phyloP scores from a whole-genome alignment of 2,797 vertebrate genomes.

The Dromococcyx pavoninus region DNA sequence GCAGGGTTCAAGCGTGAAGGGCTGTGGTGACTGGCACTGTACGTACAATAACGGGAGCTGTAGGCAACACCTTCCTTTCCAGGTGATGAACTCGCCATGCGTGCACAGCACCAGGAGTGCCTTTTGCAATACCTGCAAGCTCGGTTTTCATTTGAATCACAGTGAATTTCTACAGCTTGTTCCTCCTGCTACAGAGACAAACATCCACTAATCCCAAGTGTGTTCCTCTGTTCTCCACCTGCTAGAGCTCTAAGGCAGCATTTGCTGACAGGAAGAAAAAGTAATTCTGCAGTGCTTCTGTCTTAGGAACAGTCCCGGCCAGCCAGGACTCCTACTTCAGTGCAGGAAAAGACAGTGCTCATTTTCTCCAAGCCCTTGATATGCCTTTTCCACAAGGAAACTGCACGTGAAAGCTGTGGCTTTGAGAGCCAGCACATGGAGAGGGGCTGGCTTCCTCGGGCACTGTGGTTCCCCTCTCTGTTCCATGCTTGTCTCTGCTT shows the following conservation, averaged over 20 bases:
- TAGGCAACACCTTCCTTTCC: not conserved
- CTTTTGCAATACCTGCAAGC: not conserved
- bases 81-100: not conserved
- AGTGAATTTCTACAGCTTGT: not conserved
- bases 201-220: not conserved
- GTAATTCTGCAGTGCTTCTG: not conserved
- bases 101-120: not conserved
- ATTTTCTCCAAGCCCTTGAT: not conserved
- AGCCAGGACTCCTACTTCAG: not conserved
- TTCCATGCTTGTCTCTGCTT: not conserved
- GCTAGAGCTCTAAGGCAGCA: not conserved
- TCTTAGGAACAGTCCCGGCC: not conserved
- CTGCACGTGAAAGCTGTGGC: accelerated
- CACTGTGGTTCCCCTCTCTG: not conserved
- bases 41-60: accelerated
- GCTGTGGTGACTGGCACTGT: not conserved
- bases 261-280: not conserved
- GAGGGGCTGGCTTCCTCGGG: not conserved
- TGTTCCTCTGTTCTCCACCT: not conserved
- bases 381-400: not conserved
- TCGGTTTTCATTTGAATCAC: not conserved
- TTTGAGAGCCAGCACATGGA: not conserved
- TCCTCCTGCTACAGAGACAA: not conserved
- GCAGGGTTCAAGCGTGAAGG: not conserved
- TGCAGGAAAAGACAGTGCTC: not conserved